Base-by-base conservation (phyloP, 2,113 vertebrate species). In the Corythoichthys intestinalis region DNA sequence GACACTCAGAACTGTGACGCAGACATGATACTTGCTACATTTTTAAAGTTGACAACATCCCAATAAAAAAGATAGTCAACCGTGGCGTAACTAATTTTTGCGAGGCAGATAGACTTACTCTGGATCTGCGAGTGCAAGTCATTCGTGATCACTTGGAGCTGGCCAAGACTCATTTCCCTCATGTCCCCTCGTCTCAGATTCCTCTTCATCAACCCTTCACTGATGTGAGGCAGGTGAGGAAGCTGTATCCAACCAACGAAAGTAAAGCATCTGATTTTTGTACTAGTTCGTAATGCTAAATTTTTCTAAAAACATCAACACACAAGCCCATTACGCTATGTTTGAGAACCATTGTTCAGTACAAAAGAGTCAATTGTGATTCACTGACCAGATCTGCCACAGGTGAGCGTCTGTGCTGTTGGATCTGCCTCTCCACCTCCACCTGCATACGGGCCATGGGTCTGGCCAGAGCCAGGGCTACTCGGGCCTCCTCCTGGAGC, bases 371-470 rank as follows among this genome's bases (percentile, higher is more conserved):
- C 56, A 37, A 13, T 14, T 15, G 34, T 6, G 34, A 28, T 63
- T n/a, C 60, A 83, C 96, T 94, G 78, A 99, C 96, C 74, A 99
- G 90, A 83, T 99, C 95, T 0, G 96, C 96, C 63, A 99, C 96
- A 0, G 97, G 96, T 1, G 96, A 99, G 68, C 97, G 96, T 87
- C 95, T 95, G 87, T 97, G 94, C 86, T 96, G 94, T 74, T 98
- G 97, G 77, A 97, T 97, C 66, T 93, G 91, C 69, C 92, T 78
- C 79, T 99, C 96, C 89, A 99, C 97, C 84, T 99, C 95, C 48
- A 99, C 96, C 88, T 99, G 96, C 96, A 99, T 99, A 69, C 96
- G 95, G 67, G 97, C 97, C 97, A 99, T 99, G 66, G 97, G 97
- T 72, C 96, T 94, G 6, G 96, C 97, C 91, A 99, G 93, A 28